Evolutionary conservation across 2,888 invertebrate species (phyloP).

Genomic region (Melipona beecheii): DNA sequence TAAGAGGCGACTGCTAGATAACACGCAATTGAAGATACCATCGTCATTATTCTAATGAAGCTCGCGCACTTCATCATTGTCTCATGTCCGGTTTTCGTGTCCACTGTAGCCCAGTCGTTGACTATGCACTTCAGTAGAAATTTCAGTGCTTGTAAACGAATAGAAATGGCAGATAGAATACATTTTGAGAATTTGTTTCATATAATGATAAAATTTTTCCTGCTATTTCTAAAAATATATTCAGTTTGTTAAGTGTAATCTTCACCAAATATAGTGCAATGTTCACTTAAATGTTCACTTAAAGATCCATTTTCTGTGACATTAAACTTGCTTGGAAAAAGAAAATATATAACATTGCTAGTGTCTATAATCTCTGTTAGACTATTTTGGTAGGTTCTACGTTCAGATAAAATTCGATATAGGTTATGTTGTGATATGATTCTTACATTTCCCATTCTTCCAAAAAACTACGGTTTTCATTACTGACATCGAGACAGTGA

Average conservation of each 20-base stretch:
- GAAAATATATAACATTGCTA: too few relatives aligned
- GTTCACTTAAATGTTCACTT: too few relatives aligned
- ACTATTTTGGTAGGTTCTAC: too few relatives aligned
- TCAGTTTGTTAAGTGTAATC: too few relatives aligned
- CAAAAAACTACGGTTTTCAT: conserved; percentile 55
- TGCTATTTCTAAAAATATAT: too few relatives aligned
- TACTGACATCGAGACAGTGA: conserved; percentile 38
- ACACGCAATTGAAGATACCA: conserved; percentile 31
- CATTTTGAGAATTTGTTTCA: too few relatives aligned
- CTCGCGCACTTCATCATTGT: conserved; percentile 32
- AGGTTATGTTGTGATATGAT: background rate
- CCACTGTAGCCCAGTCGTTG: conserved; percentile 40
- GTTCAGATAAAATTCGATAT: too few relatives aligned
- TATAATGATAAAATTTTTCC: too few relatives aligned
- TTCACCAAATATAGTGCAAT: too few relatives aligned
- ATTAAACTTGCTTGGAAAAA: too few relatives aligned
- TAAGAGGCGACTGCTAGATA: conserved; percentile 2
- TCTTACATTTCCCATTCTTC: conserved; percentile 55
- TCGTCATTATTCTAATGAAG: conserved; percentile 18
- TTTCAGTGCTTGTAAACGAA: conserved; percentile 34
- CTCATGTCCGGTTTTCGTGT: background rate
- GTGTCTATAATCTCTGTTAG: too few relatives aligned
- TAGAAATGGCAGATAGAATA: background rate
- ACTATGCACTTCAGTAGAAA: conserved; percentile 41
- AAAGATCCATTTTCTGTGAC: too few relatives aligned